Evolutionary conservation across 37 sponge, comb jelly and placozoan species (phyloP), one percentile per base, ranked within the genome.

Genomic region (Tethya wilhelma): DNA sequence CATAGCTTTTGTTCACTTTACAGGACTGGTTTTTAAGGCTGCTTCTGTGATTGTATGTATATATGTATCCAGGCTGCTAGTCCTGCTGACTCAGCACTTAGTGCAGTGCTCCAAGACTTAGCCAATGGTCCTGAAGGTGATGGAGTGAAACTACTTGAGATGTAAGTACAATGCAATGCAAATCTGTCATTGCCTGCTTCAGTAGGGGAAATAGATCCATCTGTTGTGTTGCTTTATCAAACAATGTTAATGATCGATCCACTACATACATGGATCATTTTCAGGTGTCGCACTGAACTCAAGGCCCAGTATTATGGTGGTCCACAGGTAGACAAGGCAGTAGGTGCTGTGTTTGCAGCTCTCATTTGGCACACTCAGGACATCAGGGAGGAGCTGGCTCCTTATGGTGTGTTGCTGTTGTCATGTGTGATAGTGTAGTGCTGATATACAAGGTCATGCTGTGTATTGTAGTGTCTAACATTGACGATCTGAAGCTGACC

Each of bases 281-380:
- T 22, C 34, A 85, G 77, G 22, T 93, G 86, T 60, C 79, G 80
- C 19, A 67, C 59, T 0, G 66, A 23, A 5, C 43, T 75, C 31
- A 75, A 56, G 44, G 81, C 86, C 17, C 93, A 67, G 9, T 78
- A 77, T 30, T 90, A 90, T 56, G 98, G 98, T 20, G 95, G 94
- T 0, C 56, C 57, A n/a, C 65, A 75, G 53, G 91, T 94, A 33
- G 91, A 97, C 65, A 57, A 70, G 40, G 95, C 98, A 1, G 87
- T 97, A 9, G 74, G 69, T 64, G 90, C 98, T 23, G 82, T 87
- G 19, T 97, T 97, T 89, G 98, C 95, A 22, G 90, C 95, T 19
- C 86, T 97, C 59, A 72, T 94, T 8, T 97, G 98, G 95, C 95
- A 97, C 88, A 85, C 87, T 1, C 95, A 93, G 68, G 87, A 89